phyloP scores from a whole-genome alignment of 2,797 vertebrate genomes.

The Telmatherina bonti region DNA sequence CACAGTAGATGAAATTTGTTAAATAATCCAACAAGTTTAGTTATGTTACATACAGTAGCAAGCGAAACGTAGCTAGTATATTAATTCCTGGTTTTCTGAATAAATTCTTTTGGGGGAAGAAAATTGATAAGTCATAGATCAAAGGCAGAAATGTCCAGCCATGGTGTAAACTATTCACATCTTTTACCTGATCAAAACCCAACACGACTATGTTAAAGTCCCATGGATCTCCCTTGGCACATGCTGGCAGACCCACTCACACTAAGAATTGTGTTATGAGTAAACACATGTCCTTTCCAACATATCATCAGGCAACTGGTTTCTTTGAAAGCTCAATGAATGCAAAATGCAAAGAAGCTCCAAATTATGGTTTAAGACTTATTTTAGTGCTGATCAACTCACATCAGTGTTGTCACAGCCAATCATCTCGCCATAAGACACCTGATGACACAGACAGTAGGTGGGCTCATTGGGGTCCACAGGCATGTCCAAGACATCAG shows the following conservation, averaged over 20 bases:
- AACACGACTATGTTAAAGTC: background rate
- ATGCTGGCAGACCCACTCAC: background rate
- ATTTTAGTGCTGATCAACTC: constrained; percentile 68
- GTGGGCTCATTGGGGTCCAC: constrained; percentile 99
- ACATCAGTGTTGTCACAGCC: constrained; percentile 99
- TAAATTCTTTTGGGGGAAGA: background rate
- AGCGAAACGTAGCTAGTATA: background rate
- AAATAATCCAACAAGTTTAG: background rate
- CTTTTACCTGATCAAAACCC: background rate
- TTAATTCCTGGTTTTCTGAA: background rate
- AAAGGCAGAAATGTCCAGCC: too few species aligned
- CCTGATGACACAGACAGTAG: constrained; percentile 98
- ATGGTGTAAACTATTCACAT: too few species aligned
- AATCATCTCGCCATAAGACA: constrained; percentile 99
- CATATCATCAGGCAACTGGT: background rate
- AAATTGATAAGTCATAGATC: background rate
- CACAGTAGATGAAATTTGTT: background rate
- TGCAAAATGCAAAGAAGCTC: background rate
- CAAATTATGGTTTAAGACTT: background rate
- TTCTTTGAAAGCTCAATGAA: background rate
- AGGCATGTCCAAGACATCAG: constrained; percentile 98
- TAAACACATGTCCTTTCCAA: background rate
- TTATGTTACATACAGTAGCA: background rate
- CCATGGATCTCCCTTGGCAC: too few species aligned
- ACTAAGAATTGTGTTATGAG: background rate